Evolutionary conservation across 2,113 vertebrate genomes (phyloP).

Genomic region (Penelope pileata): DNA sequence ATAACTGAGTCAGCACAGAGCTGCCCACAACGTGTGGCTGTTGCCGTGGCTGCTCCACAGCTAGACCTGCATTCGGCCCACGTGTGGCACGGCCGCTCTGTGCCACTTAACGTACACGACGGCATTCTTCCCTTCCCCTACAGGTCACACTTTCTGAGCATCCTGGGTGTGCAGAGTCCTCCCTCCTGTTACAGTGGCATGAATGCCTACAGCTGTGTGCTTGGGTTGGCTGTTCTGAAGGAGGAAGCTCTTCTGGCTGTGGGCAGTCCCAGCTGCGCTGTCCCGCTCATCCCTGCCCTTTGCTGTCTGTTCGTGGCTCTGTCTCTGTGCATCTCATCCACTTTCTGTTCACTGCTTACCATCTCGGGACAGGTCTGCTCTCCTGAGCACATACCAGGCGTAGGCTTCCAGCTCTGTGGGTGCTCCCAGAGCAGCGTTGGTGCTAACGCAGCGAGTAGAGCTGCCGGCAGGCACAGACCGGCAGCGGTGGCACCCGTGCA

Average conservation of each 20-base stretch:
- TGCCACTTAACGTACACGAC: background rate
- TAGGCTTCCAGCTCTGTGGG: background rate
- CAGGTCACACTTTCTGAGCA: background rate
- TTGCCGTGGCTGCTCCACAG: background rate
- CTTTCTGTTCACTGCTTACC: background rate
- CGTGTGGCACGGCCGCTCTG: background rate
- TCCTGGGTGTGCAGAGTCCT: background rate
- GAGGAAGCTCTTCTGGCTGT: background rate
- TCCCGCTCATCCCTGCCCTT: background rate
- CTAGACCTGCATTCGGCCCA: accelerated
- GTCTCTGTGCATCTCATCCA: background rate
- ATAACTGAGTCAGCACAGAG: background rate
- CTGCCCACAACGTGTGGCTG: background rate
- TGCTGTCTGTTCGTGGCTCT: background rate
- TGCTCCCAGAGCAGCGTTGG: background rate
- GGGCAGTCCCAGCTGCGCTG: background rate
- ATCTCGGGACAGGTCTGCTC: background rate
- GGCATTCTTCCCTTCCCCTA: background rate
- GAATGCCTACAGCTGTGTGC: background rate
- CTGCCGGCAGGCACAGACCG: background rate
- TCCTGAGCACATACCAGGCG: background rate
- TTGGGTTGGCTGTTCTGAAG: background rate
- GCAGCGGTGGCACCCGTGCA: accelerated
- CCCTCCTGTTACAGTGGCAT: background rate
- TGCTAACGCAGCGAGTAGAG: background rate